Conservation (phyloP, 2,888 invertebrate species). For the Oligia strigilis region DNA sequence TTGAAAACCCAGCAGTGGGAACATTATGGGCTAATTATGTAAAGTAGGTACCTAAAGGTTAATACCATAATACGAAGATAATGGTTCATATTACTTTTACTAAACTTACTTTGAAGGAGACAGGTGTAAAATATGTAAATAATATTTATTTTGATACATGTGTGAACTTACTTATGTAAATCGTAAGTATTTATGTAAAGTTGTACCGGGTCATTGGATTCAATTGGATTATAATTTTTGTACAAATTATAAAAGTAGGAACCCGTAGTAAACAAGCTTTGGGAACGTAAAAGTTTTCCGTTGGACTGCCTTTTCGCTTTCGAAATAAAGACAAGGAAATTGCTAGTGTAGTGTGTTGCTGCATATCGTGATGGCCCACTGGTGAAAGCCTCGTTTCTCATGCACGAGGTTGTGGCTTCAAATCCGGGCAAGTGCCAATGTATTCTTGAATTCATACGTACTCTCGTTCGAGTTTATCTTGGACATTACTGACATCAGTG, state of each 20-base stretch:
- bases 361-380: not conserved
- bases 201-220: slow-evolving; percentile 16
- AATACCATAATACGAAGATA: slow-evolving; percentile 23
- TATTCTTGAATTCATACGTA: not conserved
- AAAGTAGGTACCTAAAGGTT: slow-evolving; percentile 3
- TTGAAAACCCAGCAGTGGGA: not conserved
- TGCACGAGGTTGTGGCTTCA: not conserved
- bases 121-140: slow-evolving; percentile 50
- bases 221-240: slow-evolving; percentile 47
- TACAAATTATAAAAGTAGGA: slow-evolving; percentile 42
- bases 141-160: slow-evolving; percentile 49
- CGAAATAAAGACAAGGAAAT: slow-evolving; percentile 2
- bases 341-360: not conserved
- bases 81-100: slow-evolving; percentile 24
- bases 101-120: slow-evolving; percentile 11
- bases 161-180: slow-evolving; percentile 56
- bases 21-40: not conserved
- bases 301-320: slow-evolving; percentile 4
- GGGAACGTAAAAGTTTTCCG: not conserved
- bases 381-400: not conserved
- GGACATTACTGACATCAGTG: too few species aligned
- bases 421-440: not conserved
- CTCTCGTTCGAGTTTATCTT: not conserved
- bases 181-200: slow-evolving; percentile 54
- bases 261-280: slow-evolving; percentile 4